Base-by-base conservation (phyloP, 1,140 invertebrate species). In the Caligus rogercresseyi region DNA sequence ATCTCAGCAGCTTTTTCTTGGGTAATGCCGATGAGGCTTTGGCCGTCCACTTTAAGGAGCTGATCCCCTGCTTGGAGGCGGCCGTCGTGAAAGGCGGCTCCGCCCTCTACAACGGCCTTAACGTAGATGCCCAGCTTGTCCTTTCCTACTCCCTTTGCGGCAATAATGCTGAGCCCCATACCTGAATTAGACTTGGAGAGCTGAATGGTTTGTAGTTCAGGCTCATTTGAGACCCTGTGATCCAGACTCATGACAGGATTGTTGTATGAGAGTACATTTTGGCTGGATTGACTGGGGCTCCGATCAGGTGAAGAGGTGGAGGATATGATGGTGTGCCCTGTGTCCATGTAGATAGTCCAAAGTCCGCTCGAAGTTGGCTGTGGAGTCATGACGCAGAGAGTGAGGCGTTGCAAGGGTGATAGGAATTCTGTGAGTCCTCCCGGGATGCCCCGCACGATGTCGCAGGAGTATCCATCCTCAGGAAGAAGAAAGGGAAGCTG, bases 381-480 rank as follows among this genome's bases (percentile, higher is more conserved):
- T 2, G 85, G 81, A 14, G 87, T 86, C 68, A 96, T 78, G 2
- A 88, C 79, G 71, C 92, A 96, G 24, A 95, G 78, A 4, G 87
- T 87, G n/a, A 53, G 21, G 15, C 20, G n/a, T 23, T 63, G 61
- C 16, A 63, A 25, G 3, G 61, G 61, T 16, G 18, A 19, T 11
- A 63, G 43, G 24, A 63, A 63, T 25, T 63, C 61, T 15, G 25
- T 16, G 11, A 63, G 54, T 15, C 61, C 61, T 21, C 84, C 83
- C 18, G 92, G 92, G 54, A 94, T 83, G 25, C 91, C 91, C 57
- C 86, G 77, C 54, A 93, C 88, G 51, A 95, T 87, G 75, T 98
- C 93, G 74, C 91, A 94, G 69, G 91, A 93, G 76, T 97, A 98
- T 14, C 94, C 94, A 76, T 98, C 94, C 70, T 95, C 91, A 0